A percentile compares a stretch with the other conserved stretches of the same genome.
Evolutionary conservation across 2,888 invertebrate species (phyloP).

Genomic region (Meganola albula): DNA sequence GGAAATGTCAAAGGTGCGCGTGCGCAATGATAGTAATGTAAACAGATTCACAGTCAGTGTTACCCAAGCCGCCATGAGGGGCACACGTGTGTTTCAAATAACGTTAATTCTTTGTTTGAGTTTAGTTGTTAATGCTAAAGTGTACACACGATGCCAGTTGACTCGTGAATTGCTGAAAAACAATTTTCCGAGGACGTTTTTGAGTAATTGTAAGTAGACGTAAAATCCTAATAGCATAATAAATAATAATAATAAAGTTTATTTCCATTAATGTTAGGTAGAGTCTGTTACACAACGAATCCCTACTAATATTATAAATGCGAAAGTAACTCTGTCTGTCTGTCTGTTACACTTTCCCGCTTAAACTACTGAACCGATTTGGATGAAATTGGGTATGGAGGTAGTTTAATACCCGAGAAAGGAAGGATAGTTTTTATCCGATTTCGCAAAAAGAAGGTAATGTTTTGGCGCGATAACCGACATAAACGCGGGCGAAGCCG

Average conservation of each 20-base stretch:
- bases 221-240: constrained; percentile 5
- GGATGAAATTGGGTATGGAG: too few relatives aligned
- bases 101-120: constrained; percentile 38
- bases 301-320: too few relatives aligned
- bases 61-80: constrained; percentile 40
- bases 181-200: constrained; percentile 80
- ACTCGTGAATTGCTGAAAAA: constrained; percentile 81
- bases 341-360: too few relatives aligned
- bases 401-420: too few relatives aligned
- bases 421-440: too few relatives aligned
- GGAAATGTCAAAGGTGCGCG: constrained; percentile 47
- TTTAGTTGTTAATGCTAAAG: constrained; percentile 61
- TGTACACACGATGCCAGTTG: constrained; percentile 82
- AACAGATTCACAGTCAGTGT: constrained; percentile 40
- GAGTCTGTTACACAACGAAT: too few relatives aligned
- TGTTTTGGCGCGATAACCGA: too few relatives aligned
- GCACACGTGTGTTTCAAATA: constrained; percentile 38
- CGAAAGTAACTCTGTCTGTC: too few relatives aligned
- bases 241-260: not conserved
- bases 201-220: constrained; percentile 83
- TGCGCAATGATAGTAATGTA: constrained; percentile 37
- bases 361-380: too few relatives aligned
- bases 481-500: too few relatives aligned
- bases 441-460: too few relatives aligned
- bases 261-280: too few relatives aligned